Evolutionary conservation across 2,888 invertebrate genomes (phyloP).

Genomic region (Cabera pusaria): DNA sequence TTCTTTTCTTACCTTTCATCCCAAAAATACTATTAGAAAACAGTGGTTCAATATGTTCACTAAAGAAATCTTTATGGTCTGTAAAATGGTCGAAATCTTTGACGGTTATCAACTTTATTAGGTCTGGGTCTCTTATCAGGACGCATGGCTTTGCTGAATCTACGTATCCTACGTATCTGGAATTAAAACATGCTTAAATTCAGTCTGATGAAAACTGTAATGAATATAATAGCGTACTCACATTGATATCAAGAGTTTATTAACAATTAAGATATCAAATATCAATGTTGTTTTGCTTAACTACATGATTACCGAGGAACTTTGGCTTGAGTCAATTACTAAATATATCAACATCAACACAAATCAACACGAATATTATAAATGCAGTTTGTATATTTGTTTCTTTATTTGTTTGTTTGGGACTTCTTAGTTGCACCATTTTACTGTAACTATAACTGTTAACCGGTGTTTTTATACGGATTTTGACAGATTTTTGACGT

Average conservation of each 20-base stretch:
- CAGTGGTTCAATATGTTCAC: slow-evolving; percentile 63
- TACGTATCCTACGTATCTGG: slow-evolving; percentile 68
- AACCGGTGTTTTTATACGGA: too few species aligned
- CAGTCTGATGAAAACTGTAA: not conserved
- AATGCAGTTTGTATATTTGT: too few species aligned
- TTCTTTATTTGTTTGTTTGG: too few species aligned
- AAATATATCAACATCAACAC: too few species aligned
- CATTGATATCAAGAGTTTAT: not conserved
- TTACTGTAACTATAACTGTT: too few species aligned
- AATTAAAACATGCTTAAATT: slow-evolving; percentile 27
- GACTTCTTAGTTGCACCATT: too few species aligned
- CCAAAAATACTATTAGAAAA: slow-evolving; percentile 58
- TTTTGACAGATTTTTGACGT: too few species aligned
- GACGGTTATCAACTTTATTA: slow-evolving; percentile 76
- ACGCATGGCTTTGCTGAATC: slow-evolving; percentile 64
- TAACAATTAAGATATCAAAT: not conserved
- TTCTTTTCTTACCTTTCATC: slow-evolving; percentile 59
- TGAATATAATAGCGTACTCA: not conserved
- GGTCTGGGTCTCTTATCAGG: slow-evolving; percentile 77
- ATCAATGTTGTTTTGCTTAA: too few species aligned
- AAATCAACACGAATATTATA: too few species aligned
- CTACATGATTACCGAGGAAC: too few species aligned
- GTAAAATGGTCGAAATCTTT: slow-evolving; percentile 84
- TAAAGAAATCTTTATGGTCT: slow-evolving; percentile 66
- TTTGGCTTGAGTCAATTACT: too few species aligned